phyloP scores from a whole-genome alignment of 2,113 vertebrate species.

The Neodon shergylaensis region DNA sequence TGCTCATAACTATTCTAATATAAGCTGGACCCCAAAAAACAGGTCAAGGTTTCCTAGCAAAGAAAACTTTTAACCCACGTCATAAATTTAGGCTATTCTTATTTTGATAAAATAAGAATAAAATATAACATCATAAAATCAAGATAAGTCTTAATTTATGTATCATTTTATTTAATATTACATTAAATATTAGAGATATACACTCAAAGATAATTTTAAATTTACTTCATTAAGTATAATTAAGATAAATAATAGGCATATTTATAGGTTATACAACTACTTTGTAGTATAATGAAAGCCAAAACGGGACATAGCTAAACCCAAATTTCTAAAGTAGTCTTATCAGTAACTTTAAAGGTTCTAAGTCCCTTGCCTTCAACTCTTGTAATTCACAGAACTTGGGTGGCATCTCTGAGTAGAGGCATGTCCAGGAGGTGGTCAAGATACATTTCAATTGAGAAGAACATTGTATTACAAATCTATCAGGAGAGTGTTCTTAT shows the following conservation, averaged over 20 bases:
- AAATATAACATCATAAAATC: too few relatives aligned
- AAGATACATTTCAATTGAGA: slow-evolving; percentile 11
- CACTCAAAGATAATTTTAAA: background rate
- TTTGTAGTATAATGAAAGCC: background rate
- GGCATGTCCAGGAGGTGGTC: background rate
- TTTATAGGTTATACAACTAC: background rate
- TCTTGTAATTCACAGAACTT: background rate
- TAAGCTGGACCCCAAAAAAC: background rate
- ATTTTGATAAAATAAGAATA: too few relatives aligned
- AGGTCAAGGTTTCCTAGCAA: background rate
- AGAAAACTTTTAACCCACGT: background rate
- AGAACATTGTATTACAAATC: background rate
- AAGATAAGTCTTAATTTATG: background rate
- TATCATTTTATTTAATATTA: background rate
- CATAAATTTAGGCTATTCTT: background rate
- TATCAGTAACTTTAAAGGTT: background rate
- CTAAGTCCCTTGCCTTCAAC: background rate
- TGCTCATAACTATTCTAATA: background rate
- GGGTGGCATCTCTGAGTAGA: background rate
- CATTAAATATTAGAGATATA: background rate
- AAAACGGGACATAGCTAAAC: slow-evolving; percentile 9
- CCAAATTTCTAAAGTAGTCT: background rate
- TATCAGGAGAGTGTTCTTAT: background rate
- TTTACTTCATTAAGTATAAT: slow-evolving; percentile 33
- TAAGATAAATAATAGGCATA: background rate